phyloP scores from a whole-genome alignment of 2,888 invertebrate species.

The Stegophylla sp. region DNA sequence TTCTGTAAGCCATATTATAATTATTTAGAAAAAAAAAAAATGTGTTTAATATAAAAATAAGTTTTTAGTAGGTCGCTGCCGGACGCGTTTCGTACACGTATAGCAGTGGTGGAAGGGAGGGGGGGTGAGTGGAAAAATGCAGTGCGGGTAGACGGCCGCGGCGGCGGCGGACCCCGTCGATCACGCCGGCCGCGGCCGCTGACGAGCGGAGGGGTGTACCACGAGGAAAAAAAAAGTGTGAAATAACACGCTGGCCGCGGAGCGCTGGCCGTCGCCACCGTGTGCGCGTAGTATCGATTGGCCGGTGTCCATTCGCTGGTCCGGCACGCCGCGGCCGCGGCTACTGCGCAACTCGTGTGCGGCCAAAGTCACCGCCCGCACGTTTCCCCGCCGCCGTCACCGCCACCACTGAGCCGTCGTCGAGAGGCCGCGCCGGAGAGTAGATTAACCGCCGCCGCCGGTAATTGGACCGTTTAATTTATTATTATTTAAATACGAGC shows the following conservation, averaged over 20 bases:
- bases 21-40: no score
- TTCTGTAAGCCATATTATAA: no score
- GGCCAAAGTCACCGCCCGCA: conserved; percentile 24
- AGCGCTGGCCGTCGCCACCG: conserved; percentile 2
- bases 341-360: conserved; percentile 43
- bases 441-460: conserved; percentile 22
- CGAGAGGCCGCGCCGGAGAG: neutral
- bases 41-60: no score
- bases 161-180: neutral
- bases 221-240: neutral
- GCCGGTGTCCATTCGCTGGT: conserved; percentile 57
- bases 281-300: conserved; percentile 52
- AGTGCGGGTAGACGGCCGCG: no score
- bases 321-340: conserved; percentile 45
- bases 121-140: neutral
- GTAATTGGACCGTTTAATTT: conserved; percentile 44
- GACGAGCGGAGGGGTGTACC: neutral
- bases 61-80: no score
- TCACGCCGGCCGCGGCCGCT: neutral
- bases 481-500: neutral
- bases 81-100: no score
- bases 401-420: neutral
- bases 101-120: no score
- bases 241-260: conserved; percentile 13
- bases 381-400: neutral